These are phyloP conservation scores for Indicator indicator DNA, from an alignment of 2,113 vertebrate species.

Conservation along the genomic window DNA sequence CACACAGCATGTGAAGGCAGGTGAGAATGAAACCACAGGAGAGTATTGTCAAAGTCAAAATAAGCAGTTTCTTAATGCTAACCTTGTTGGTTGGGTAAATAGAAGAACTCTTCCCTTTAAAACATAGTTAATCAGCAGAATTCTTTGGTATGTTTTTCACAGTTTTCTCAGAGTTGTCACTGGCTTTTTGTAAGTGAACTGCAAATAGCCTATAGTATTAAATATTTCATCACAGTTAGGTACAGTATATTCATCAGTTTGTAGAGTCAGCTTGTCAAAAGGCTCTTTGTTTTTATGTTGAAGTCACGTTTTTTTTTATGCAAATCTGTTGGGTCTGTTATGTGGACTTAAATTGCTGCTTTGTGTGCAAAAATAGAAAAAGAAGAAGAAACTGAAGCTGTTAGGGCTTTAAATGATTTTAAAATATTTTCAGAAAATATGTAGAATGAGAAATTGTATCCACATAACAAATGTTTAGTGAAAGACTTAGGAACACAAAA, in stretches of 20 bases:
- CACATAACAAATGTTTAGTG: background rate
- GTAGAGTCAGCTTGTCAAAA: conserved; percentile 40
- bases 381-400: conserved; percentile 18
- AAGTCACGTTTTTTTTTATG: conserved; percentile 36
- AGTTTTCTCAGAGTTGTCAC: conserved; percentile 21
- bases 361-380: conserved; percentile 28
- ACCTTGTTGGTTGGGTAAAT: conserved; percentile 31
- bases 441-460: background rate
- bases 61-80: conserved; percentile 43
- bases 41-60: background rate
- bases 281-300: conserved; percentile 35
- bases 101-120: conserved; percentile 29
- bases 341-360: conserved; percentile 36
- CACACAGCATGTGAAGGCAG: background rate
- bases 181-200: conserved; percentile 52
- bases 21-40: conserved; percentile 40
- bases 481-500: background rate
- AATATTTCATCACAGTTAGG: conserved; percentile 68
- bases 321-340: conserved; percentile 42
- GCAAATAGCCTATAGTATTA: conserved; percentile 56
- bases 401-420: conserved; percentile 22
- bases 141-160: conserved; percentile 44
- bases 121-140: conserved; percentile 62
- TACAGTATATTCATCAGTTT: conserved; percentile 46
- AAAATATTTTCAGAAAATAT: background rate